Base-by-base conservation (phyloP, 2,888 invertebrate genomes). In the Eupithecia subumbrata region DNA sequence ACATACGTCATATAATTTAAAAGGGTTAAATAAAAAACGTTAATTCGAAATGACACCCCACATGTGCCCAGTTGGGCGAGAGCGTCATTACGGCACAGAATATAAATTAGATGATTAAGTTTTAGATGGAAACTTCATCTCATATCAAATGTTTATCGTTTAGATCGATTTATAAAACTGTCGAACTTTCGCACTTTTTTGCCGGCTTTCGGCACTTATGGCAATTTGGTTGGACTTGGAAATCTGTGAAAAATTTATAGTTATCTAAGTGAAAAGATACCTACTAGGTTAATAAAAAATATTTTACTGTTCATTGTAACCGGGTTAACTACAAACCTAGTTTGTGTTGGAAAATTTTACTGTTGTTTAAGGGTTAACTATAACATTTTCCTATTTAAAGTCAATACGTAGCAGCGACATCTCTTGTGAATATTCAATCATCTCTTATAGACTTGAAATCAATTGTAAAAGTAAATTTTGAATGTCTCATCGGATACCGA, bases 21-120 rank as follows among this genome's bases (percentile, higher is more conserved):
- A 90, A 93, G 92, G 93, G 92, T 91, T 93, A 89, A 72, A 70
- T 56, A 90, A 91, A 93, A 92, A 82, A 92, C 90, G 88, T 86
- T 87, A 84, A 89, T 87, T 86, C 82, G 82, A 84, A 86, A 86
- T 85, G 88, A 89, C 90, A 88, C 86, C 88, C 87, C 88, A 88
- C 87, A 86, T 88, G 85, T 84, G 84, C 78, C 80, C 84, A 86
- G 82, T 84, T 83, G 85, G 77, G 78, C 80, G 80, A 68, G 77
- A 77, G 74, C 78, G 75, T 78, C 92, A 90, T 91, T 92, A 91
- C 87, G 88, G 22, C 71, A 69, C 56, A 72, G 69, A 70, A 72
- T 37, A 64, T 63, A 22, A 63, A 71, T 64, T 22, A 67, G 67
- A 40, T 40, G 34, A 64, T 30, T 34, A 34, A 34, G 30, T 64